phyloP scores from a whole-genome alignment of 2,113 vertebrate species.

The Perognathus longimembris region DNA sequence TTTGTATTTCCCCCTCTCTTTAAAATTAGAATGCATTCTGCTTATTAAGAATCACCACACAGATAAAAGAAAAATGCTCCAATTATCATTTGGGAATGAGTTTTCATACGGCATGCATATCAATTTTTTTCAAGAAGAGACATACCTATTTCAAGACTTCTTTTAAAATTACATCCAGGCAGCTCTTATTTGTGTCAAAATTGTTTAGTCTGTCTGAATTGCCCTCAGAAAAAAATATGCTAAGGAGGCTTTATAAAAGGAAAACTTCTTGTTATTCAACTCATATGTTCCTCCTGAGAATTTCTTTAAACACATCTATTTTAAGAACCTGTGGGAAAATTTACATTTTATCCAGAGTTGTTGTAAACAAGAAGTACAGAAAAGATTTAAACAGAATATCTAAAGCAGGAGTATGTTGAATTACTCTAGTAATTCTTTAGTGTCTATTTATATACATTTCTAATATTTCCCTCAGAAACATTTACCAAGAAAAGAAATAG shows the following conservation, averaged over 20 bases:
- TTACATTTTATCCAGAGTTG: constrained; percentile 67
- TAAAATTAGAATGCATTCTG: constrained; percentile 64
- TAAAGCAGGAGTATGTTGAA: constrained; percentile 44
- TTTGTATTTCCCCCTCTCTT: constrained; percentile 33
- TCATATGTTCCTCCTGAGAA: constrained; percentile 74
- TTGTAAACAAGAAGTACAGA: constrained; percentile 73
- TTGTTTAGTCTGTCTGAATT: constrained; percentile 76
- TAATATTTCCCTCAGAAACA: constrained; percentile 72
- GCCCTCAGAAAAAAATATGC: constrained; percentile 75
- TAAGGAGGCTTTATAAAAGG: constrained; percentile 76
- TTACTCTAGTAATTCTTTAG: constrained; percentile 72
- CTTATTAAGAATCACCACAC: constrained; percentile 66
- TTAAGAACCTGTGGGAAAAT: constrained; percentile 74
- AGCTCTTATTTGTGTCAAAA: constrained; percentile 76
- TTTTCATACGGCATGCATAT: constrained; percentile 69
- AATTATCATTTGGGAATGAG: constrained; percentile 74
- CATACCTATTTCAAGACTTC: constrained; percentile 70
- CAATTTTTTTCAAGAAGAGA: constrained; percentile 57
- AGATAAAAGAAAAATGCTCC: constrained; percentile 69
- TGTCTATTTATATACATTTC: constrained; percentile 62
- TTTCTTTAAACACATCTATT: constrained; percentile 78
- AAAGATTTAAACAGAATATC: constrained; percentile 59
- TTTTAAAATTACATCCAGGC: constrained; percentile 74
- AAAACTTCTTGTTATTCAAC: constrained; percentile 77
- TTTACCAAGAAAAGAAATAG: constrained; percentile 66